Evolutionary conservation across 2,797 vertebrate genomes (phyloP), one percentile per base, ranked within the genome.

Genomic region (Uromys caudimaculatus): DNA sequence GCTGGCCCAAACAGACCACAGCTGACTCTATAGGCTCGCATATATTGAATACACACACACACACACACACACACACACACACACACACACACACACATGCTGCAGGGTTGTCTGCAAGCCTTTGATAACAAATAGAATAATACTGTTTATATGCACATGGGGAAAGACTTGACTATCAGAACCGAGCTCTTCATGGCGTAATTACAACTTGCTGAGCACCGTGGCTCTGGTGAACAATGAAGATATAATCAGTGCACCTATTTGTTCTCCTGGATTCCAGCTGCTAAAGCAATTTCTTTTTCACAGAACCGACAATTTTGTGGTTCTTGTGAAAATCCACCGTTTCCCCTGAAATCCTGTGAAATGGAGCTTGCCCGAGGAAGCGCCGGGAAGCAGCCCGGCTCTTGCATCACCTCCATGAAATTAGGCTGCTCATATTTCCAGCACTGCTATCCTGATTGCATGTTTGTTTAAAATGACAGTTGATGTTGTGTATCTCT

Each of bases 401-500:
- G 96, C 96, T 97, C 98, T 97, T 94, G 96, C 96, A n/a, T 96
- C 98, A 97, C 96, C 97, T 97, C 97, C 95, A 69, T 98, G 98
- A 98, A 98, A 98, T 98, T 96, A 98, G 98, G 96, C 98, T 98
- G 98, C 98, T 98, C 96, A 71, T 93, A 96, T 98, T 98, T 98
- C 91, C 96, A 97, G 98, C 97, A 90, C 97, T 86, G 97, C 98
- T 89, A 50, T 96, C 97, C 98, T 98, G 98, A 98, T 98, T 98
- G 98, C 98, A 78, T 98, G 98, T 98, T 99, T 98, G 98, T 98
- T 98, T 98, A 98, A 98, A 97, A 98, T 98, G 98, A 98, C 98
- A 98, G 98, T 98, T 98, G 98, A 98, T 98, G 98, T 98, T 98
- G 98, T 98, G 97, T 96, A 97, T 98, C 97, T 98, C 98, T 98